These are phyloP conservation scores for Temnothorax rugatulus DNA, from an alignment of 2,888 invertebrate genomes.

Conservation along the genomic window DNA sequence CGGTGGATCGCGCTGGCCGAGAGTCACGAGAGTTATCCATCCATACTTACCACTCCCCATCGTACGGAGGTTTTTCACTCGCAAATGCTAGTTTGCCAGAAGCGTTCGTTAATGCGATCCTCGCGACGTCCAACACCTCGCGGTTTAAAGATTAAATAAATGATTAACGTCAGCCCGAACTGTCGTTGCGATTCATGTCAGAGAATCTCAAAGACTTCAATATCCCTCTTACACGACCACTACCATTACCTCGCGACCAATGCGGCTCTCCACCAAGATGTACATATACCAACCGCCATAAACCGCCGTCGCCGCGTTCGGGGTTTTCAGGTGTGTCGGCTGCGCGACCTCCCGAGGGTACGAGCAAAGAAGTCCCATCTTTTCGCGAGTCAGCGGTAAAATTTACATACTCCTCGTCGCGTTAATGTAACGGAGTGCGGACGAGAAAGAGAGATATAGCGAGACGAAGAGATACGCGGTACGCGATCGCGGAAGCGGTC, in stretches of 20 bases:
- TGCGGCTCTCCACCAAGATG: slow-evolving; percentile 32
- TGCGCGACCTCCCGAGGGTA: slow-evolving; percentile 33
- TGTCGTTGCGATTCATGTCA: neutral
- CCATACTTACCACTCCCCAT: neutral
- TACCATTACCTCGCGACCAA: slow-evolving; percentile 7
- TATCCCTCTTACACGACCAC: neutral
- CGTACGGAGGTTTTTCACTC: neutral
- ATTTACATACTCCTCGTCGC: slow-evolving; percentile 50
- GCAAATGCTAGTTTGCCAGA: neutral
- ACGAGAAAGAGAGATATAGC: neutral
- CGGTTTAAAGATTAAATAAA: slow-evolving; percentile 5
- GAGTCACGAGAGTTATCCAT: neutral
- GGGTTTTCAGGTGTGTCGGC: slow-evolving; percentile 32
- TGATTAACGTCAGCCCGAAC: neutral
- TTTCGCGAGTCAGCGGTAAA: slow-evolving; percentile 46
- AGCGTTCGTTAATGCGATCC: neutral
- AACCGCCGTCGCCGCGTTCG: slow-evolving; percentile 24
- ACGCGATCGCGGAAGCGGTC: slow-evolving; percentile 22
- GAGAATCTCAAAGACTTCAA: slow-evolving; percentile 18
- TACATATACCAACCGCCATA: slow-evolving; percentile 30
- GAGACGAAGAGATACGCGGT: slow-evolving; percentile 12
- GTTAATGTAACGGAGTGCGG: slow-evolving; percentile 42
- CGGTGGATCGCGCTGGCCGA: slow-evolving; percentile 7
- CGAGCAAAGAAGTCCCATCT: slow-evolving; percentile 32
- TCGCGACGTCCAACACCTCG: neutral